Evolutionary conservation across 2,113 vertebrate species (phyloP).

Genomic region (Sardina pilchardus): DNA sequence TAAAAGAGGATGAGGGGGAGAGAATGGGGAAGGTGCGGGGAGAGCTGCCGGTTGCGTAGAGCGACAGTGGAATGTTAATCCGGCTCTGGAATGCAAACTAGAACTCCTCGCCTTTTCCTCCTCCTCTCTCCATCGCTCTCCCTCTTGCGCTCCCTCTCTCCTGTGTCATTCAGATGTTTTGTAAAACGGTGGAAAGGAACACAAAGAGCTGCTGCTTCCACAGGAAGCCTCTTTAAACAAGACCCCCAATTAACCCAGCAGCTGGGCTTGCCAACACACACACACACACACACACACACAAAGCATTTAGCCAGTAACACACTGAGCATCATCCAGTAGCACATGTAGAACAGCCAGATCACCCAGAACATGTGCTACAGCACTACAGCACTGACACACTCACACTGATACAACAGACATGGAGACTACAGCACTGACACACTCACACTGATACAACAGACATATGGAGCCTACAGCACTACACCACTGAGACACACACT

Average conservation of each 20-base stretch:
- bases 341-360: neutral
- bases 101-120: neutral
- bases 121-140: constrained; percentile 18
- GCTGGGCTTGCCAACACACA: constrained; percentile 45
- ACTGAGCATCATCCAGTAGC: neutral
- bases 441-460: neutral
- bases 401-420: neutral
- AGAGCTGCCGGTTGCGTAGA: neutral
- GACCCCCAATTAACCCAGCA: constrained; percentile 18
- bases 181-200: constrained; percentile 2
- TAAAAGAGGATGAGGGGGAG: neutral
- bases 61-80: constrained; percentile 12
- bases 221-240: constrained; percentile 21
- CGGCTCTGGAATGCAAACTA: constrained; percentile 6
- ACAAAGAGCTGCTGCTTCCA: constrained; percentile 14
- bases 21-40: neutral
- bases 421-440: too few relatives aligned
- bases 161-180: constrained; percentile 59
- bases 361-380: neutral
- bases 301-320: neutral
- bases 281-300: constrained; percentile 50
- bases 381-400: neutral
- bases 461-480: too few relatives aligned
- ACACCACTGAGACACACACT: too few relatives aligned
- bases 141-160: neutral